Evolutionary conservation across 1,140 invertebrate genomes (phyloP).

Genomic region (Nephila pilipes): DNA sequence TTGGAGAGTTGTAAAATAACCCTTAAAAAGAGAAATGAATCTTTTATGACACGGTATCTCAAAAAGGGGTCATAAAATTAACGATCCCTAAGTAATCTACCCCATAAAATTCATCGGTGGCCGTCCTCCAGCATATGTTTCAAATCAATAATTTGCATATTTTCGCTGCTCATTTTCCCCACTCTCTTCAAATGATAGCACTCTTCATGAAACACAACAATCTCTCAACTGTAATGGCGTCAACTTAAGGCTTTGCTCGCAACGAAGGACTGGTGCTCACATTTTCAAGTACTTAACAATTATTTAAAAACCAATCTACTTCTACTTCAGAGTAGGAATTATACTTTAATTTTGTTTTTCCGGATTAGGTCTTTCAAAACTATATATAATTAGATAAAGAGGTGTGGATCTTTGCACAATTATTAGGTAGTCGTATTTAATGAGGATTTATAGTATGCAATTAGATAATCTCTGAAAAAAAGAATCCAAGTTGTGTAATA

Average conservation of each 20-base stretch:
- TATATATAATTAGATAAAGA: neutral
- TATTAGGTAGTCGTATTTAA: neutral
- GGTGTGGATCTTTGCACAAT: neutral
- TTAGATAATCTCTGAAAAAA: neutral
- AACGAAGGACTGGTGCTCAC: neutral
- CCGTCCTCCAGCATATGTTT: neutral
- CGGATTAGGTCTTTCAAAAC: neutral
- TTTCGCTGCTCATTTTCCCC: conserved; percentile 1
- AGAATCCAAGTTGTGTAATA: neutral
- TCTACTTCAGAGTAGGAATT: neutral
- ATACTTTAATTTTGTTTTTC: neutral
- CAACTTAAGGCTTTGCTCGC: neutral
- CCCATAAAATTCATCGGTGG: conserved; percentile 44
- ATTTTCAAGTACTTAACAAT: neutral
- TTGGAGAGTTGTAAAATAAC: neutral
- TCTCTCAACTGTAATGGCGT: neutral
- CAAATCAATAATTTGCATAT: conserved; percentile 42
- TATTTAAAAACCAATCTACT: neutral
- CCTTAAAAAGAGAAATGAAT: conserved; percentile 34
- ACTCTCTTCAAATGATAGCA: neutral
- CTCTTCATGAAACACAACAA: neutral
- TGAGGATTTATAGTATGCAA: neutral
- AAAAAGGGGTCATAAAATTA: conserved; percentile 42
- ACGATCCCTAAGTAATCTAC: conserved; percentile 40
- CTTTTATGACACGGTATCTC: conserved; percentile 43